These are phyloP conservation scores for Junonia oenone DNA, from an alignment of 2,888 invertebrate species.

Conservation along the genomic window DNA sequence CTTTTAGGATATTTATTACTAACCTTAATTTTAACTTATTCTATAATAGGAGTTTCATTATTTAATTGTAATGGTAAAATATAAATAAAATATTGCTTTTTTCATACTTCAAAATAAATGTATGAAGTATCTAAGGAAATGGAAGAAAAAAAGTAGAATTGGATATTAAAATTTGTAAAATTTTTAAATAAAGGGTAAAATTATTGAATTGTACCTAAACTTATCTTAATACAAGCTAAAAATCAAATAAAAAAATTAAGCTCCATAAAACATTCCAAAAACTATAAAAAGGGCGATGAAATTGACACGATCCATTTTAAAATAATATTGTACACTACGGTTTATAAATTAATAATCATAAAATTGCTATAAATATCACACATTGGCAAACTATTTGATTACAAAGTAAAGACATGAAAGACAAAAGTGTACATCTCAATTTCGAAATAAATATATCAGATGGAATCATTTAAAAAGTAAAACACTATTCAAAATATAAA, in stretches of 20 bases:
- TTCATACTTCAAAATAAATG: not conserved
- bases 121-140: not conserved
- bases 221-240: not conserved
- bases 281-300: not conserved
- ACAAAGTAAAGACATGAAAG: not conserved
- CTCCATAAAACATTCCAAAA: slow-evolving; percentile 4
- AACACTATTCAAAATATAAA: not conserved
- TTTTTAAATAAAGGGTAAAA: not conserved
- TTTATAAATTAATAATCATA: not conserved
- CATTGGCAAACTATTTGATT: slow-evolving; percentile 1
- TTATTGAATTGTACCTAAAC: not conserved
- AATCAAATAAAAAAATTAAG: not conserved
- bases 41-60: slow-evolving; percentile 5
- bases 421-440: not conserved
- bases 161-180: not conserved
- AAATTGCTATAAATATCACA: slow-evolving; percentile 6
- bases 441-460: not conserved
- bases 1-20: slow-evolving; percentile 7
- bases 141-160: not conserved
- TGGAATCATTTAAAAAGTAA: not conserved
- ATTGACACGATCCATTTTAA: not conserved
- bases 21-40: slow-evolving; percentile 10
- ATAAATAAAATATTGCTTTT: slow-evolving; percentile 1
- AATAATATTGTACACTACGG: not conserved
- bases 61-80: not conserved